phyloP scores from a whole-genome alignment of 2,888 invertebrate species.

The Drosophila quinaria region DNA sequence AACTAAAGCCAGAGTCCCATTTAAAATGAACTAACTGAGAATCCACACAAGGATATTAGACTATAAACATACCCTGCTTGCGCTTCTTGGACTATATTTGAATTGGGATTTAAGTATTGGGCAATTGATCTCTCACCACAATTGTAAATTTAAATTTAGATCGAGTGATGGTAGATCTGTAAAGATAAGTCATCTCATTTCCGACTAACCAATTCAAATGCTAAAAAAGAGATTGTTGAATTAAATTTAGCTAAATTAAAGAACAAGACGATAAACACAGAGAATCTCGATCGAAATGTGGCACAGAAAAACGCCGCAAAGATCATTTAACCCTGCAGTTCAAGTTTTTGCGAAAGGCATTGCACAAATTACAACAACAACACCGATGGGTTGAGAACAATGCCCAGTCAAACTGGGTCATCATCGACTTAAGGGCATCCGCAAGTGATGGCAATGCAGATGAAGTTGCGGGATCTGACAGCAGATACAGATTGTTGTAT shows the following conservation, averaged over 20 bases:
- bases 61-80: conserved; percentile 10
- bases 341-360: conserved; percentile 67
- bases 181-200: not conserved
- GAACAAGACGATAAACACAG: conserved; percentile 7
- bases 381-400: conserved; percentile 59
- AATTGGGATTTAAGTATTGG: not conserved
- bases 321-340: conserved; percentile 63
- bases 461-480: conserved; percentile 40
- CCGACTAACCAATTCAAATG: not conserved
- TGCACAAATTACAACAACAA: conserved; percentile 42
- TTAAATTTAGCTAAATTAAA: not conserved
- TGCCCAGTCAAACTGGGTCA: conserved; percentile 66
- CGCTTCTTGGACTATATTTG: not conserved
- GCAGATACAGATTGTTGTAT: conserved; percentile 37
- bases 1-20: conserved; percentile 34
- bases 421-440: conserved; percentile 57
- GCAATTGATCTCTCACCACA: not conserved
- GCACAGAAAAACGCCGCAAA: conserved; percentile 35
- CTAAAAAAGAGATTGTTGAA: conserved; percentile 31
- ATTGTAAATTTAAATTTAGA: not conserved
- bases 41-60: conserved; percentile 1
- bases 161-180: not conserved
- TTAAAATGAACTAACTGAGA: conserved; percentile 4
- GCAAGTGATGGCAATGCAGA: conserved; percentile 27
- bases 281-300: conserved; percentile 31